Conservation (phyloP, 2,888 invertebrate species). For the Conistra vaccinii region DNA sequence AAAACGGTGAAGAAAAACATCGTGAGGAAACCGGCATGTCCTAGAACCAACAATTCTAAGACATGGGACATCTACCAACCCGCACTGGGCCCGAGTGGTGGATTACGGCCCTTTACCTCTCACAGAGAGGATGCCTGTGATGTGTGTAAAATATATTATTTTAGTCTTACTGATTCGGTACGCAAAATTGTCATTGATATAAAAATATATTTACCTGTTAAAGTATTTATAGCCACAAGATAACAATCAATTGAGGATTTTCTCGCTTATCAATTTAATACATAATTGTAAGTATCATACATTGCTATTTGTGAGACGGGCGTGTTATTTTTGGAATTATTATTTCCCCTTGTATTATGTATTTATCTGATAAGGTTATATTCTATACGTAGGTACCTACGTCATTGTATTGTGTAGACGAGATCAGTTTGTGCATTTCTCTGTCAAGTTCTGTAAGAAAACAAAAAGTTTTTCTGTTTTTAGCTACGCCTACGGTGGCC, state of each 20-base stretch:
- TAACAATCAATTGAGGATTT: conserved; percentile 52
- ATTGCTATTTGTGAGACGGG: conserved; percentile 55
- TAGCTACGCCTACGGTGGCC: no score
- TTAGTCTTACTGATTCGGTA: neutral
- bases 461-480: neutral
- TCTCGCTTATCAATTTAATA: conserved; percentile 57
- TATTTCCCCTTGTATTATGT: conserved; percentile 54
- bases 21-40: no score
- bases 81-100: no score
- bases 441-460: neutral
- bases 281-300: conserved; percentile 43
- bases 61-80: no score
- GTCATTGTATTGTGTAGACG: conserved; percentile 38
- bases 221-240: conserved; percentile 41
- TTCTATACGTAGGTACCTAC: conserved; percentile 20
- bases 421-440: conserved; percentile 23
- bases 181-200: conserved; percentile 14
- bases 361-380: conserved; percentile 55
- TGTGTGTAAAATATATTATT: no score
- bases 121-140: no score
- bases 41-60: no score
- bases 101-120: no score
- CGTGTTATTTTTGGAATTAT: conserved; percentile 58
- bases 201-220: conserved; percentile 20
- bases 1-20: no score